phyloP scores from a whole-genome alignment of 2,797 vertebrate genomes.

The Sebastes hopkinsi region DNA sequence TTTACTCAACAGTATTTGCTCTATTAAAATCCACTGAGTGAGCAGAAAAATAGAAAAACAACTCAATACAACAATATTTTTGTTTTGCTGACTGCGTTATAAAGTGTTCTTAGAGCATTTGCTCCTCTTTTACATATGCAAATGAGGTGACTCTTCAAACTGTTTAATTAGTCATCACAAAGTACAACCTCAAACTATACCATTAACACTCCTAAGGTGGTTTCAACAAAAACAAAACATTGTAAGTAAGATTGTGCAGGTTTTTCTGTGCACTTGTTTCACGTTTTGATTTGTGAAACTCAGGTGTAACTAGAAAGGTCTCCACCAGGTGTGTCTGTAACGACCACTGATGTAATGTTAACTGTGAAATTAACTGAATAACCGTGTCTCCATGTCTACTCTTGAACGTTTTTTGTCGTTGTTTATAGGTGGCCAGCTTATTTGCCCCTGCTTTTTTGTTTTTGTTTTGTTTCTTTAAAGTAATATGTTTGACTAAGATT shows the following conservation, averaged over 20 bases:
- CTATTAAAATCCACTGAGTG: not conserved
- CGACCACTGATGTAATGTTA: too few relatives aligned
- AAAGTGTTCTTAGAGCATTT: not conserved
- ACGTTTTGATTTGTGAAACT: not conserved
- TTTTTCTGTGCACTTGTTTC: not conserved
- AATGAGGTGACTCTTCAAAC: not conserved
- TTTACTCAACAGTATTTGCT: not conserved
- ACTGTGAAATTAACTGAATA: too few relatives aligned
- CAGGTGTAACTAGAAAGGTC: not conserved
- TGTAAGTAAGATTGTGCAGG: not conserved
- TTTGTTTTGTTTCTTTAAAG: too few relatives aligned
- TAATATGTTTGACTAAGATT: too few relatives aligned
- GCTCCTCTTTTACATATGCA: not conserved
- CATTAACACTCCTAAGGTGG: not conserved
- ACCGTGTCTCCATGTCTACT: too few relatives aligned
- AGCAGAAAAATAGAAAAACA: not conserved
- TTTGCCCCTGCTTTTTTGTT: too few relatives aligned
- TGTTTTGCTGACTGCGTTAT: not conserved
- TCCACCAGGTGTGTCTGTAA: too few relatives aligned
- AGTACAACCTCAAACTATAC: not conserved
- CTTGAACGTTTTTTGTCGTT: too few relatives aligned
- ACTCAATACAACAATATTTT: not conserved
- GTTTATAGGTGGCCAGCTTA: too few relatives aligned
- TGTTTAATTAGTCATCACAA: not conserved
- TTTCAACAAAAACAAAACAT: not conserved